Base-by-base conservation (phyloP, 2,888 invertebrate species). In the Eupeodes latifasciatus region DNA sequence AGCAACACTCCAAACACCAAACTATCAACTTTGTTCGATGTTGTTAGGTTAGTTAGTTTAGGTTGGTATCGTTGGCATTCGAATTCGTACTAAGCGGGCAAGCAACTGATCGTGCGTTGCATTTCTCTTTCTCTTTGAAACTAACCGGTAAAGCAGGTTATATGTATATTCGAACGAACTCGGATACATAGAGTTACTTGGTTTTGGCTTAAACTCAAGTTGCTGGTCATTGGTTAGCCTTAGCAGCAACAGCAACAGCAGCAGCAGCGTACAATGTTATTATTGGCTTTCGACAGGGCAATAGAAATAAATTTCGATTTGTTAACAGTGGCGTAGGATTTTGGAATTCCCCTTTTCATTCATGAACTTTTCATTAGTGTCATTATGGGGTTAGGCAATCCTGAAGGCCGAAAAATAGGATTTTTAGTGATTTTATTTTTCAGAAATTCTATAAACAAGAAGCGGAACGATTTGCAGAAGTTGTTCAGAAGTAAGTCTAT, bases 131-230 rank as follows among this genome's bases (percentile, higher is more conserved):
- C 57, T 66, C 72, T 44, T 72, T 72, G 51, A 66, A 76, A 66
- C 59, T 61, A 78, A 83, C 83, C 83, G 78, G 83, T 78, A 57
- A 62, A 74, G 66, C 83, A 67, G 78, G 83, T 83, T 83, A 72
- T 72, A 19, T 19, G 19, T 19, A 44, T 12, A 40, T 9, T 5
- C 5, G 40, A 7, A 40, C 6, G 40, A 7, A 40, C 40, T 27
- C 27, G 27, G 27, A 36, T 36, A 7, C 36, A 6, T 36, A 36
- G 36, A 27, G 36, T 71, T 27, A 27, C 27, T 27, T 27, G 27
- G 27, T 2, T 27, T 27, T 55, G 53, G 55, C 55, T 55, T 44
- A 71, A 72, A 47, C 72, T 59, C n/a, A 72, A 72, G 59, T 34
- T 59, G 53, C 40, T 71, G 71, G 72, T 72, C 72, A 72, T n/a